Base-by-base conservation (phyloP, 1,140 invertebrate genomes). In the Drosophila kikkawai region DNA sequence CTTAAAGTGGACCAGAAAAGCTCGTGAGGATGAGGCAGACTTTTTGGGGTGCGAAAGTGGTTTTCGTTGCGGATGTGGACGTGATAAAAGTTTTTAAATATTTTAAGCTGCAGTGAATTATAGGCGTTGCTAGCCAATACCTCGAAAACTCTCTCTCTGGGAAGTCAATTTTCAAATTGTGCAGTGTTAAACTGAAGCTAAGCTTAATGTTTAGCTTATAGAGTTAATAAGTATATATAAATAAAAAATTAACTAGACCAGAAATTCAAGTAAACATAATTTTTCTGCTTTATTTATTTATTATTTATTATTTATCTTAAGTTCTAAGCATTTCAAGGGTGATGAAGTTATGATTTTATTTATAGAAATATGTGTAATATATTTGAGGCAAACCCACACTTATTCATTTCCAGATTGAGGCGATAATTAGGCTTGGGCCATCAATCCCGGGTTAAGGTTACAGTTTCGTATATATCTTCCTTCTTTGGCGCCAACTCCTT, bases 101-200 rank as follows among this genome's bases (percentile, higher is more conserved):
- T 88, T 87, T 88, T 84, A 42, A 88, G 67, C 84, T 87, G 58
- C 78, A 76, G 59, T 88, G 80, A 87, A 74, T 88, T 88, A 87
- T 88, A 74, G 53, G 45, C 69, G 47, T 65, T 77, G 26, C 42
- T 7, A 15, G 32, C 47, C 74, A 26, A 84, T 48, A 59, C 59
- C 17, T 11, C 53, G 53, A 1, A 34, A 26, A 59, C 39, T 26
- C 26, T 32, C n/a, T 37, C 32, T 39, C 32, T 36, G 22, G 15
- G 19, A 73, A 77, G 63, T 85, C 47, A 45, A 84, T 85, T 84
- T 56, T 36, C 41, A 26, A 48, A 29, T 32, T 34, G 59, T 39
- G n/a, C 2, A 4, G 34, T 3, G 13, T 3, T 63, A 7, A 37
- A 29, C 5, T 17, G 34, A 11, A 32, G 7, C 17, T 15, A 19